Evolutionary conservation across 1,140 invertebrate species (phyloP), one percentile per base, ranked within the genome.

Genomic region (Cherax quadricarinatus): DNA sequence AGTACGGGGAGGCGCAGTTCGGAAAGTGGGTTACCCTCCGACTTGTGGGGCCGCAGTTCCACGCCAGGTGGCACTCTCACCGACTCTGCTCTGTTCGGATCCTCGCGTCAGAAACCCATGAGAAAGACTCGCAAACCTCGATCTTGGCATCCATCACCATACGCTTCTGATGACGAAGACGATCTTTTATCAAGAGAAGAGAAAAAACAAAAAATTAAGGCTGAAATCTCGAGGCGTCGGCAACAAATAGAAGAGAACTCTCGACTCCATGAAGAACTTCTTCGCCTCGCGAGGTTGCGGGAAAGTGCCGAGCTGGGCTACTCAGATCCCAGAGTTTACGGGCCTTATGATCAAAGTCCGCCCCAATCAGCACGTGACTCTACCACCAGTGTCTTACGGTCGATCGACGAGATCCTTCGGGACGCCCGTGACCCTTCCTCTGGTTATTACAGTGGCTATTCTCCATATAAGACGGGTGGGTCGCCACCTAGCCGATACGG

Each of bases 181-280:
- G 95, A 96, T 83, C 94, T 95, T 81, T 92, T 96, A 49, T 95
- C 94, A 30, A 92, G 96, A 4, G 96, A 97, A 94, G 96, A 96
- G 93, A 96, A 96, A 94, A 96, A 96, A 93, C 95, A 96, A 18
- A 95, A 96, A 92, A 96, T 97, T 79, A 96, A 97, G 94, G 96
- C 96, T 16, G 96, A 97, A 94, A 97, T 97, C 88, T 96, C 96
- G 6, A 95, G 96, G 60, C 94, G 96, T 5, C 95, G 96, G 84
- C 95, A 96, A 89, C 96, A 96, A 94, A 96, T 97, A n/a, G 96
- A 96, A 94, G 96, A 96, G 92, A 96, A 96, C 84, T 95, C 96
- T 9, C 95, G 96, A 51, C 94, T 96, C 7, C 96, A 96, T 94
- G 95, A 96, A 78, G 96, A 96, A 94, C 94, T 96, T 10, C 94